Evolutionary conservation across 37 sponge, comb jelly and placozoan species (phyloP), one percentile per base, ranked within the genome.

Genomic region (Halichondria panicea): DNA sequence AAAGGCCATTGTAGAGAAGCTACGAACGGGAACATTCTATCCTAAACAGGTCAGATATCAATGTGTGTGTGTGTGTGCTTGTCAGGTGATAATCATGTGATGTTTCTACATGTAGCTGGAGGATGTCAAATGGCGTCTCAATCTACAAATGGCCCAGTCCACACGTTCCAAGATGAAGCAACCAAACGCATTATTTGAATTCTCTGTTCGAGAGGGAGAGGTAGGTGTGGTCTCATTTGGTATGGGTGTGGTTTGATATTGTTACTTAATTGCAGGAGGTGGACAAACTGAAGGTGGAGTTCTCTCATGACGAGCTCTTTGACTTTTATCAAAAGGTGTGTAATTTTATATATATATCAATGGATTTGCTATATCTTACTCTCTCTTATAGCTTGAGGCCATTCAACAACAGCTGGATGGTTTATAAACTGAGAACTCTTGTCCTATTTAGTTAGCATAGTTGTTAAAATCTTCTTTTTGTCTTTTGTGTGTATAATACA

Each of bases 161-260:
- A 75, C 69, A 38, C 70, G 82, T 22, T 62, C 83, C 3, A 88
- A 81, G 68, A 58, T 89, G 84, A 95, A 95, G 76, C 58, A 59
- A 28, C 96, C 96, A 5, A 95, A 92, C 50, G 96, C 96, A 19
- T 44, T 86, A n/a, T 87, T 94, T 68, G 91, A 94, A 55, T 78
- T 89, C 42, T 71, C 40, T 3, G 72, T 92, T 2, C 34, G 62
- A 39, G 68, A 70, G 15, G 87, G 73, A 54, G 72, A 90, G 75
- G 86, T 78, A 34, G 54, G 46, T 45, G 19, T 80, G 43, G 1
- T 56, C 57, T 56, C 57, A 28, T 56, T 28, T 56, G n/a, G 5
- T 56, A 3, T 56, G 57, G 4, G n/a, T 24, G n/a, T n/a, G n/a
- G n/a, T n/a, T n/a, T n/a, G n/a, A n/a, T n/a, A n/a, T n/a, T n/a